A percentile compares a stretch with the other conserved stretches of the same genome.
phyloP scores from a whole-genome alignment of 2,797 vertebrate genomes.

The Zalophus californianus region DNA sequence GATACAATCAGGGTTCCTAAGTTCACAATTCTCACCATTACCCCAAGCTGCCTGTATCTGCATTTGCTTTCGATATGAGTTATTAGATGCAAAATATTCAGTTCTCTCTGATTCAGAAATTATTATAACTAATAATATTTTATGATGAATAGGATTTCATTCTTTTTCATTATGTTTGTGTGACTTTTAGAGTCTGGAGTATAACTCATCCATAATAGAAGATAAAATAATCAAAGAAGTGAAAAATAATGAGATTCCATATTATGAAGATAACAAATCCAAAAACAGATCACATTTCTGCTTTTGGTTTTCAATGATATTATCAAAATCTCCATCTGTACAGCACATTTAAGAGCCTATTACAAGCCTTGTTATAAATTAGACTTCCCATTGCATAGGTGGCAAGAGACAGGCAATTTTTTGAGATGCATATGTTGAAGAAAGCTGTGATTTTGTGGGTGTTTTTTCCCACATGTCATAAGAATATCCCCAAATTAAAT shows the following conservation, averaged over 20 bases:
- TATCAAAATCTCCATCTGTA: conserved; percentile 52
- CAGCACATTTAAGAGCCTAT: background rate
- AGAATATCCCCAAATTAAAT: conserved; percentile 65
- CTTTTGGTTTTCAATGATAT: conserved; percentile 6
- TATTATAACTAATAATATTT: conserved; percentile 53
- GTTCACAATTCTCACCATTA: background rate
- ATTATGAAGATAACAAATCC: conserved; percentile 67
- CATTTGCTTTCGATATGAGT: background rate
- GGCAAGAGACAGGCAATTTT: conserved; percentile 17
- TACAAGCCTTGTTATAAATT: conserved; percentile 44
- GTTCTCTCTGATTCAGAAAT: conserved; percentile 53
- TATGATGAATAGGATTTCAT: conserved; percentile 55
- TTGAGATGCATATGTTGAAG: conserved; percentile 33
- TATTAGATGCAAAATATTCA: background rate
- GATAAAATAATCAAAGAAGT: conserved; percentile 67
- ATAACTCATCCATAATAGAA: conserved; percentile 51
- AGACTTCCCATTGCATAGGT: conserved; percentile 50
- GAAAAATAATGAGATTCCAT: conserved; percentile 55
- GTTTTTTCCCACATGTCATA: conserved; percentile 26
- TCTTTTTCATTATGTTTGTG: conserved; percentile 53
- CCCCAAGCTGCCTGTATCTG: background rate
- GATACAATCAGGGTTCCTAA: background rate
- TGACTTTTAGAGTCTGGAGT: conserved; percentile 49
- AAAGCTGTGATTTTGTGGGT: conserved; percentile 52
- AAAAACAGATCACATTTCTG: conserved; percentile 49